Percentiles rank a stretch among this genome's conserved stretches.
These are phyloP conservation scores for Phaonia tiefii DNA, from an alignment of 2,888 invertebrate species.

Conservation along the genomic window DNA sequence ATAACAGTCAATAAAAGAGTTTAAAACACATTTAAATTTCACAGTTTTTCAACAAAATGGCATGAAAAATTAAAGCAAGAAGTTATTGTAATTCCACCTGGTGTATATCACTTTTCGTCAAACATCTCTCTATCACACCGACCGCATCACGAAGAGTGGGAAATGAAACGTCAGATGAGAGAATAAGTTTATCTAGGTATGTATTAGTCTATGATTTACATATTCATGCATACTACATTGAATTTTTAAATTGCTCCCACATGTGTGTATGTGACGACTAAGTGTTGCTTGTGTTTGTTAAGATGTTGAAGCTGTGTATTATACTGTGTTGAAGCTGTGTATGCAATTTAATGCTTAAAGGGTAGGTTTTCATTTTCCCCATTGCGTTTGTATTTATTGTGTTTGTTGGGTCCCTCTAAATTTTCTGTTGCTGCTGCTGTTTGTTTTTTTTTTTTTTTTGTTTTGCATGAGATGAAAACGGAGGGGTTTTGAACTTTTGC, in stretches of 20 bases:
- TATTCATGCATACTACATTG: not conserved
- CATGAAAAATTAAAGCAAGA: too few relatives aligned
- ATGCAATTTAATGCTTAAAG: slow-evolving; percentile 38
- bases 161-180: too few relatives aligned
- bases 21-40: too few relatives aligned
- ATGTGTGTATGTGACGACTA: not conserved
- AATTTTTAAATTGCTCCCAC: not conserved
- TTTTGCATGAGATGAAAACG: not conserved
- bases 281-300: not conserved
- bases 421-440: not conserved
- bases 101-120: too few relatives aligned
- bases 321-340: not conserved
- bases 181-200: too few relatives aligned
- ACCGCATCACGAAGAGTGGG: too few relatives aligned
- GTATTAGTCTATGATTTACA: not conserved
- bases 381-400: slow-evolving; percentile 41
- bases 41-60: too few relatives aligned
- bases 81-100: too few relatives aligned
- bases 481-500: slow-evolving; percentile 20
- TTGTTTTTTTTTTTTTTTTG: not conserved
- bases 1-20: too few relatives aligned
- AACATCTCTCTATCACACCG: too few relatives aligned
- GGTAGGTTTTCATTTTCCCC: slow-evolving; percentile 33
- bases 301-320: too few relatives aligned
- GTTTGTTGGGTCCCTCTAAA: slow-evolving; percentile 10